phyloP scores from a whole-genome alignment of 2,113 vertebrate species.

The Hypocryptadius cinnamomeus region DNA sequence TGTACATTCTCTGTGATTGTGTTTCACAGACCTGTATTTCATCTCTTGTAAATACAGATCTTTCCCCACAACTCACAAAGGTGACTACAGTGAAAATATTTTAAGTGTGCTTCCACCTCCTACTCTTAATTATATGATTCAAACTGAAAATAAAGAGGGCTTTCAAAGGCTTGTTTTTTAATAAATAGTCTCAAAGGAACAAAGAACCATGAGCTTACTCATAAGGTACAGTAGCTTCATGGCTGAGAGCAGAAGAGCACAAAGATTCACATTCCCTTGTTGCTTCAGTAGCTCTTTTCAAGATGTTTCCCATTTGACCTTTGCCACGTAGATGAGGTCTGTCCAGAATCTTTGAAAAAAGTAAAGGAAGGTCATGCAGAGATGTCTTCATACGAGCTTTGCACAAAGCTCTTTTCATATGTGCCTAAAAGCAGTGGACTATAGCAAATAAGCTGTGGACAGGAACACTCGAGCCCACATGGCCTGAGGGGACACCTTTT shows the following conservation, averaged over 20 bases:
- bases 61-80: background rate
- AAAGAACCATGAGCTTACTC: conserved; percentile 34
- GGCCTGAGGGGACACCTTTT: conserved; percentile 25
- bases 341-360: conserved; percentile 29
- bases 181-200: conserved; percentile 46
- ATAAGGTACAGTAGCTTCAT: conserved; percentile 35
- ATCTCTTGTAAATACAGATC: background rate
- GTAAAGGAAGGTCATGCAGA: conserved; percentile 36
- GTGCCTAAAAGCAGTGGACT: conserved; percentile 37
- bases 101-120: background rate
- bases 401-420: conserved; percentile 64
- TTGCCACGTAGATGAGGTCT: conserved; percentile 45
- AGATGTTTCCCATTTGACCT: conserved; percentile 59
- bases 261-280: conserved; percentile 22
- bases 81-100: background rate
- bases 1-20: background rate
- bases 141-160: background rate
- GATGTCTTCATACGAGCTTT: conserved; percentile 44
- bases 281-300: conserved; percentile 59
- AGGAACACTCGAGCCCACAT: conserved; percentile 26
- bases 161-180: conserved; percentile 46
- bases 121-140: background rate
- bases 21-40: background rate
- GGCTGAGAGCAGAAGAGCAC: conserved; percentile 29
- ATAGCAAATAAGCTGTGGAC: conserved; percentile 46